phyloP scores from a whole-genome alignment of 2,113 vertebrate genomes.

The Pungitius pungitius region DNA sequence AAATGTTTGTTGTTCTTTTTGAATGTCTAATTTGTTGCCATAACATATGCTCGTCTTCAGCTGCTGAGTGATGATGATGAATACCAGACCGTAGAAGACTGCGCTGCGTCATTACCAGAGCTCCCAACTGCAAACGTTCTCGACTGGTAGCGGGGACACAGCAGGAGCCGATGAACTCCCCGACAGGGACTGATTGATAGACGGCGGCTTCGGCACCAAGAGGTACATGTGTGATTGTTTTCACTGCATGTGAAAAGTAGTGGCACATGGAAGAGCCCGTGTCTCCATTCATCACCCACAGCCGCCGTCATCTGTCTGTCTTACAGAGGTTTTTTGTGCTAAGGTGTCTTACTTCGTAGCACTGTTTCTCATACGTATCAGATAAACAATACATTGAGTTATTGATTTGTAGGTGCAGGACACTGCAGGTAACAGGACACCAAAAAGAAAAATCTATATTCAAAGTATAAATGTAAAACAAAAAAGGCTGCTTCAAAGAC shows the following conservation, averaged over 20 bases:
- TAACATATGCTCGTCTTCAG: conserved; percentile 70
- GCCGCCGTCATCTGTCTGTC: conserved; percentile 31
- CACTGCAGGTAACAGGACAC: background rate
- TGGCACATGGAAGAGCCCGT: conserved; percentile 34
- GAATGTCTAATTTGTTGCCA: conserved; percentile 72
- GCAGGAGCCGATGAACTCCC: conserved; percentile 39
- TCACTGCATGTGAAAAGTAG: background rate
- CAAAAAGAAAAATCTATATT: background rate
- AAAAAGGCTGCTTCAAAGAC: background rate
- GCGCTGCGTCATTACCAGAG: conserved; percentile 50
- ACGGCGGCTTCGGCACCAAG: conserved; percentile 11
- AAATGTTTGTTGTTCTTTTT: conserved; percentile 74
- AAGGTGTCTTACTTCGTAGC: background rate
- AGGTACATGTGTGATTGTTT: conserved; percentile 17
- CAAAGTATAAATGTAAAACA: background rate
- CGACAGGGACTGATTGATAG: conserved; percentile 59
- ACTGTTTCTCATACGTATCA: background rate
- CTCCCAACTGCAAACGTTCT: conserved; percentile 51
- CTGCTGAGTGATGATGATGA: conserved; percentile 65
- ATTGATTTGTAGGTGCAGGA: background rate
- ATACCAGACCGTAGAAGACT: conserved; percentile 38
- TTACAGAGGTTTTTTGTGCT: background rate
- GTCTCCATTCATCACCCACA: conserved; percentile 34
- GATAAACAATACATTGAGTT: background rate
- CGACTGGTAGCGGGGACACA: conserved; percentile 34